A percentile compares a stretch with the other conserved stretches of the same genome.
Evolutionary conservation across 2,113 vertebrate species (phyloP).

Genomic region (Odocoileus virginianus): DNA sequence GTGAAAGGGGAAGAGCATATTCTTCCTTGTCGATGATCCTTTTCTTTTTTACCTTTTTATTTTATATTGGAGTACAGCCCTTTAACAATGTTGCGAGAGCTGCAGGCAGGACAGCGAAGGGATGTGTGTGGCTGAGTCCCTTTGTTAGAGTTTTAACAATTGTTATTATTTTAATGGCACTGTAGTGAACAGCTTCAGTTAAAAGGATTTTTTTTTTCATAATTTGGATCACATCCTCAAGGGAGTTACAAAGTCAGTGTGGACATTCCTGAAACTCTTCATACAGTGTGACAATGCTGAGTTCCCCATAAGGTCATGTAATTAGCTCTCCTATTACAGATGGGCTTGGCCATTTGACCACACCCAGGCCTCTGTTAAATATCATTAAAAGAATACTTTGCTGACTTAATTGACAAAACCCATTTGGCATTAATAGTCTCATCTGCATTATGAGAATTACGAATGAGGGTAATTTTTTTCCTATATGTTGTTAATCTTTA

Average conservation of each 20-base stretch:
- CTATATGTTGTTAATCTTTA: neutral
- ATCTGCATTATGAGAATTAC: neutral
- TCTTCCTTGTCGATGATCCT: neutral
- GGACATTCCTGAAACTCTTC: neutral
- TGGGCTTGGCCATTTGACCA: too few relatives aligned
- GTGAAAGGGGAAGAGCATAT: neutral
- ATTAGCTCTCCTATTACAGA: neutral
- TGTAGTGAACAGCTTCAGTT: neutral
- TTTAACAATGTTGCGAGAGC: neutral
- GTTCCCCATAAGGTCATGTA: neutral
- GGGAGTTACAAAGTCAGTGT: neutral
- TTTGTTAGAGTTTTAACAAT: neutral
- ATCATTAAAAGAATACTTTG: neutral
- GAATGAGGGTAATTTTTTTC: neutral
- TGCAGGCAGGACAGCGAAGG: neutral
- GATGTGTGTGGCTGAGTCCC: neutral
- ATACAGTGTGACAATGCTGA: accelerated
- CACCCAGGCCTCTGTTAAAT: neutral
- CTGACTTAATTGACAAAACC: neutral
- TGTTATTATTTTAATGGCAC: neutral
- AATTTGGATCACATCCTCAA: neutral
- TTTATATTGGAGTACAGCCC: neutral
- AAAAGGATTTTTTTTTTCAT: neutral
- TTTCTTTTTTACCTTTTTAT: neutral
- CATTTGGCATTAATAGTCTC: neutral